These are phyloP conservation scores for Cryptocephalus primarius DNA, from an alignment of 2,888 invertebrate species.

Conservation along the genomic window DNA sequence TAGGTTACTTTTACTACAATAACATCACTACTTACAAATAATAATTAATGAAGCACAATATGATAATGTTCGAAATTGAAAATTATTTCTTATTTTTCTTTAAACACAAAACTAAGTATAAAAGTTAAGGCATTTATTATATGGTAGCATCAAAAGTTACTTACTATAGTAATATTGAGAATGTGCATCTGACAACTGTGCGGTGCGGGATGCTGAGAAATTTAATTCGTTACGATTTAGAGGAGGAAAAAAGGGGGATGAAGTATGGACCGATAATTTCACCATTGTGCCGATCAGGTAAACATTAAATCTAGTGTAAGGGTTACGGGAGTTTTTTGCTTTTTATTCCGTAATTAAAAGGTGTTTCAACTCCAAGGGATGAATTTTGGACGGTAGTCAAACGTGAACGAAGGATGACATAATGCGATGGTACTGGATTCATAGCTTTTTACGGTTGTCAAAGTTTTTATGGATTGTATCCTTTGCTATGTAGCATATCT, in stretches of 20 bases:
- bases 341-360: constrained; percentile 29
- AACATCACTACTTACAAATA: too few species aligned
- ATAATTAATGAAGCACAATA: too few species aligned
- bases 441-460: too few species aligned
- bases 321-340: constrained; percentile 20
- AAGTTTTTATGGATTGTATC: too few species aligned
- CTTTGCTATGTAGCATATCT: too few species aligned
- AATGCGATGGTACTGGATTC: background rate
- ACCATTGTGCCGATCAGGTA: constrained; percentile 24
- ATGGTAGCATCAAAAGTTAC: too few species aligned
- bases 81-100: too few species aligned
- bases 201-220: constrained; percentile 24
- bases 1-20: too few species aligned
- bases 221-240: constrained; percentile 27
- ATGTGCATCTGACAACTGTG: background rate
- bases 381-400: background rate
- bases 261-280: constrained; percentile 26
- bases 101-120: too few species aligned
- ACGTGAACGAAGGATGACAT: background rate
- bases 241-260: constrained; percentile 21
- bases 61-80: too few species aligned
- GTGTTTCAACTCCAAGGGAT: constrained; percentile 16
- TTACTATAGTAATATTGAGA: too few species aligned
- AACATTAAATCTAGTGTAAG: constrained; percentile 16
- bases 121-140: too few species aligned